A percentile compares a stretch with the other conserved stretches of the same genome.
Evolutionary conservation across 2,113 vertebrate genomes (phyloP).

Genomic region (Cyanoramphus novaezelandiae): DNA sequence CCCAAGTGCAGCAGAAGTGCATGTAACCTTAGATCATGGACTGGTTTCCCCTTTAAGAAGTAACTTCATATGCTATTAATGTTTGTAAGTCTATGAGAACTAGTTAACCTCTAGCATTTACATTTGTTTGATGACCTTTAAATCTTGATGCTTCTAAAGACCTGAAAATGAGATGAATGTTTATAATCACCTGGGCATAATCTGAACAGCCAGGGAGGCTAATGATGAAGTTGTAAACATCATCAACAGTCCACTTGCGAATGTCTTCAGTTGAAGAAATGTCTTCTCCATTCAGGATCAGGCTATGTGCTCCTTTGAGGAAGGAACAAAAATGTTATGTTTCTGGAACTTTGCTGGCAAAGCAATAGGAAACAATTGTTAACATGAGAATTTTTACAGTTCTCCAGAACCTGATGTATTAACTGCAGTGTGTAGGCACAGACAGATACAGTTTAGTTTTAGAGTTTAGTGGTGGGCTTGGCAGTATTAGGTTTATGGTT

Average conservation of each 20-base stretch:
- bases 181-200: slow-evolving; percentile 86
- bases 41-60: neutral
- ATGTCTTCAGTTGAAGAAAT: slow-evolving; percentile 83
- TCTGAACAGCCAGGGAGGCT: slow-evolving; percentile 89
- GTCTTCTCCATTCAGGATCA: slow-evolving; percentile 81
- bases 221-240: slow-evolving; percentile 88
- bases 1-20: neutral
- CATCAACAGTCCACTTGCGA: slow-evolving; percentile 90
- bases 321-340: neutral
- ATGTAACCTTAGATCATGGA: neutral
- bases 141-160: neutral
- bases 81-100: neutral
- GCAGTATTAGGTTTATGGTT: neutral
- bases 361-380: neutral
- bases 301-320: slow-evolving; percentile 75
- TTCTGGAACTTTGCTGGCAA: neutral
- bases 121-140: neutral
- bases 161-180: neutral
- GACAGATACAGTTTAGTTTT: neutral
- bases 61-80: neutral
- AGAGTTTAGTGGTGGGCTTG: neutral
- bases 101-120: neutral
- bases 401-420: neutral
- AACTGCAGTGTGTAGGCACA: neutral
- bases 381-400: neutral